Evolutionary conservation across 2,113 vertebrate genomes (phyloP).

Genomic region (Sarotherodon lohbergeri): DNA sequence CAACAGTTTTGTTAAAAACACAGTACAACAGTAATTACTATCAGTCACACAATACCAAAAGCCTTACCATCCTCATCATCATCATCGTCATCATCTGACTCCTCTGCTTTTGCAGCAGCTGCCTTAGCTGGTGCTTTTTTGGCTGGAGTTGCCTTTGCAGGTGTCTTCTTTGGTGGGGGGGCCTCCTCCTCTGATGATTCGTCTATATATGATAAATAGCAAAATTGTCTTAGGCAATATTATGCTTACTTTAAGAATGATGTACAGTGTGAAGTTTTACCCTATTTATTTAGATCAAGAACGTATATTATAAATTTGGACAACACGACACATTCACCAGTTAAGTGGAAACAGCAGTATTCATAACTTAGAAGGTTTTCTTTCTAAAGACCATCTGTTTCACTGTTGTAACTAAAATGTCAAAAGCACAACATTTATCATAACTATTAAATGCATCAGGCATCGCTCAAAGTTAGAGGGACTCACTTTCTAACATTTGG

Average conservation of each 20-base stretch:
- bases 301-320: neutral
- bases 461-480: neutral
- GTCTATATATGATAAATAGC: neutral
- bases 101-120: constrained; percentile 58
- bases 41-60: neutral
- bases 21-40: neutral
- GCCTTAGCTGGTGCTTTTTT: constrained; percentile 42
- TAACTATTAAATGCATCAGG: too few species aligned
- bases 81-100: constrained; percentile 74
- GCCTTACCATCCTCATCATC: constrained; percentile 71
- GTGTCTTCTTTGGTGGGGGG: constrained; percentile 56
- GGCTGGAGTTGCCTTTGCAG: constrained; percentile 43
- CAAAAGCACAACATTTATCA: neutral
- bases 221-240: neutral
- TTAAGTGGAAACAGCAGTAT: neutral
- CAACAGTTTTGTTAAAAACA: neutral
- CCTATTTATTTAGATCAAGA: neutral
- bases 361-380: neutral
- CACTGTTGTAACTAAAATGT: neutral
- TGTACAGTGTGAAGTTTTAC: too few species aligned
- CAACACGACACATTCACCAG: neutral
- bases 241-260: neutral
- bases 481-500: neutral
- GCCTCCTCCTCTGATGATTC: constrained; percentile 72
- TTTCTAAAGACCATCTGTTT: neutral